phyloP scores from a whole-genome alignment of 2,797 vertebrate genomes.

The Discoglossus pictus region DNA sequence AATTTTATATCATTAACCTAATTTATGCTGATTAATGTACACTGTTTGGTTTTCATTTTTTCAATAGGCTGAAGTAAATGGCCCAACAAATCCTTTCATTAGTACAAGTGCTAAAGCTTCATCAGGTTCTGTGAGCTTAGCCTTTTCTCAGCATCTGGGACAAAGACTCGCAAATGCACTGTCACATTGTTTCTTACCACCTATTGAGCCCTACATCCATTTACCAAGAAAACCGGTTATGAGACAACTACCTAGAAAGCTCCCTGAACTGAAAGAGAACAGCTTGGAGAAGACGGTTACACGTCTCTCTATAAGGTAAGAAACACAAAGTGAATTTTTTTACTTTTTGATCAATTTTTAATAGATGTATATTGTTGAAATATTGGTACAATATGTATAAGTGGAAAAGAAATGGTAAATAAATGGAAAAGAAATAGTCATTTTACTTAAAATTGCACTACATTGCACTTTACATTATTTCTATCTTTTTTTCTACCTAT shows the following conservation, averaged over 20 bases:
- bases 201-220: neutral
- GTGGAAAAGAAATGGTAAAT: too few species aligned
- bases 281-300: constrained; percentile 34
- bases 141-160: constrained; percentile 40
- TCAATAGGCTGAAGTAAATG: constrained; percentile 59
- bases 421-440: too few species aligned
- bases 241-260: neutral
- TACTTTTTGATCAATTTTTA: too few species aligned
- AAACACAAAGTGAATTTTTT: constrained; percentile 3
- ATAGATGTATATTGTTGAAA: too few species aligned
- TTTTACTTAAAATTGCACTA: too few species aligned
- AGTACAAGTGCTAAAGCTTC: constrained; percentile 43
- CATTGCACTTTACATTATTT: too few species aligned
- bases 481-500: too few species aligned
- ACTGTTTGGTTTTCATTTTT: constrained; percentile 16
- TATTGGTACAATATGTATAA: too few species aligned
- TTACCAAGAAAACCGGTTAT: constrained; percentile 22
- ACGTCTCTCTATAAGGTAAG: constrained; percentile 43
- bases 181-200: constrained; percentile 56
- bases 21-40: neutral
- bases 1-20: too few species aligned
- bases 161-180: constrained; percentile 55
- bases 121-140: constrained; percentile 31
- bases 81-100: constrained; percentile 51
- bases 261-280: neutral